Conservation (phyloP, 2,113 vertebrate species). For the Vanacampus margaritifer region DNA sequence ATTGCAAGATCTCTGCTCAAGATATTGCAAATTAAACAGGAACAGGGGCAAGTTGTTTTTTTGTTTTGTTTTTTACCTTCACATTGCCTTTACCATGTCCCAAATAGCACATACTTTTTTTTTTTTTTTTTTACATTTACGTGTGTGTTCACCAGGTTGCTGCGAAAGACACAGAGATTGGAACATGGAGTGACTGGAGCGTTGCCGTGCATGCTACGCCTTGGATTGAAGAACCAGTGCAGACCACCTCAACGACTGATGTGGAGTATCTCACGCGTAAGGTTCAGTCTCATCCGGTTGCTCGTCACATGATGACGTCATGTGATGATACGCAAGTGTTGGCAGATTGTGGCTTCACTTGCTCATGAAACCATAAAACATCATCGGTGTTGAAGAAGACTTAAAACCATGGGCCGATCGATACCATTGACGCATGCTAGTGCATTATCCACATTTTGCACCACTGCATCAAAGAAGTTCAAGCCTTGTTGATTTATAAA, state of each 20-base stretch:
- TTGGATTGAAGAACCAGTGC: constrained; percentile 88
- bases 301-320: not conserved
- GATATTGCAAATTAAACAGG: too few relatives aligned
- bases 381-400: not conserved
- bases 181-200: constrained; percentile 98
- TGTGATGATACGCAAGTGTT: not conserved
- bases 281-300: not conserved
- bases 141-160: constrained; percentile 72
- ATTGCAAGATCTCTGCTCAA: too few relatives aligned
- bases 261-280: constrained; percentile 63
- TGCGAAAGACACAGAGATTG: constrained; percentile 93
- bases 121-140: not conserved
- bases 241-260: constrained; percentile 78
- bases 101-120: not conserved
- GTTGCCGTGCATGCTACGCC: constrained; percentile 91
- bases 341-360: not conserved
- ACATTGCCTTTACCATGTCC: not conserved
- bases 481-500: not conserved
- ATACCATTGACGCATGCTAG: not conserved
- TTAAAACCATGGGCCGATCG: not conserved
- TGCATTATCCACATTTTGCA: not conserved
- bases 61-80: not conserved
- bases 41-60: too few relatives aligned
- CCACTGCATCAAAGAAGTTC: not conserved
- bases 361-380: not conserved